Conservation (phyloP, 2,888 invertebrate species). For the Tetragonisca angustula region DNA sequence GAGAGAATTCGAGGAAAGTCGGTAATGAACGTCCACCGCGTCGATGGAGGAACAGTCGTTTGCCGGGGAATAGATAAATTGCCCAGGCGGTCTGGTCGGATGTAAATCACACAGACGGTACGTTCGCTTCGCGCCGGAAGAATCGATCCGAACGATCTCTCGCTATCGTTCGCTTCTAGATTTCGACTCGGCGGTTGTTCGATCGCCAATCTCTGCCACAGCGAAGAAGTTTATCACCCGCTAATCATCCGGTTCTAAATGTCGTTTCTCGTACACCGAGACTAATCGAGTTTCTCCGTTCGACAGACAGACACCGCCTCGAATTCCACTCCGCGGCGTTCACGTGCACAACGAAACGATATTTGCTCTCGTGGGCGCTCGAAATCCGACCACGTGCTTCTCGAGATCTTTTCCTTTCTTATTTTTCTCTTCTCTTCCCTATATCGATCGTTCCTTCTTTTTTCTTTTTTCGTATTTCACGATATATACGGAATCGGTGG, state of each 20-base stretch:
- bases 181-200: neutral
- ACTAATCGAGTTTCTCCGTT: conserved; percentile 25
- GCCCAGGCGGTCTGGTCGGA: conserved; percentile 17
- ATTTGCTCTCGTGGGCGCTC: conserved; percentile 23
- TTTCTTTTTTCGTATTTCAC: too few relatives aligned
- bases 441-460: neutral
- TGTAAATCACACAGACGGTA: conserved; percentile 13
- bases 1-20: conserved; percentile 54
- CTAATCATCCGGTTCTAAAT: conserved; percentile 6
- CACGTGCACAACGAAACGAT: conserved; percentile 24
- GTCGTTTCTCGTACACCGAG: neutral
- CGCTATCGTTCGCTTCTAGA: neutral
- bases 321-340: conserved; percentile 18
- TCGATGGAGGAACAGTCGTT: conserved; percentile 3
- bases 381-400: neutral
- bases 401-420: neutral
- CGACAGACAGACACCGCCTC: conserved; percentile 7
- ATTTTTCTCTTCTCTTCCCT: neutral
- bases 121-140: neutral
- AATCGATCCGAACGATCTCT: neutral
- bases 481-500: neutral
- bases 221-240: neutral
- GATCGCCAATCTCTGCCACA: neutral
- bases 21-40: conserved; percentile 36
- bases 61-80: conserved; percentile 34